Evolutionary conservation across 2,888 invertebrate species (phyloP).

Genomic region (Spilarctia lutea): DNA sequence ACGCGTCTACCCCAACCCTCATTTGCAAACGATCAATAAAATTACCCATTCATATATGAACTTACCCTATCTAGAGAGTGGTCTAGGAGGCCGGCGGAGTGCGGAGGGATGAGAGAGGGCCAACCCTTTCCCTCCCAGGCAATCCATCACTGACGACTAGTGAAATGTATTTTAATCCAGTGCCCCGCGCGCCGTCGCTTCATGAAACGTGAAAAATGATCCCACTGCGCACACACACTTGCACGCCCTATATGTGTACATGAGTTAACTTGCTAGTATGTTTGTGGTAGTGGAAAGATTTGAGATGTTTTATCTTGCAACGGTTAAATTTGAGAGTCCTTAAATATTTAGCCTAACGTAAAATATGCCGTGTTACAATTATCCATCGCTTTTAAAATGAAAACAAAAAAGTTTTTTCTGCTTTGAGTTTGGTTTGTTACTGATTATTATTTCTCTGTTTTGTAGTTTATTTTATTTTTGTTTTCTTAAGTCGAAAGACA

Average conservation of each 20-base stretch:
- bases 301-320: conserved; percentile 28
- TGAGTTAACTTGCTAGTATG: conserved; percentile 30
- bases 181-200: conserved; percentile 78
- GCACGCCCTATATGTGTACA: conserved; percentile 20
- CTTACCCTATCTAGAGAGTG: conserved; percentile 31
- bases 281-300: conserved; percentile 37
- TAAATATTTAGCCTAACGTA: neutral
- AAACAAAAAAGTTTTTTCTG: too few relatives aligned
- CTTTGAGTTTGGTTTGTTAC: too few relatives aligned
- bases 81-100: conserved; percentile 27
- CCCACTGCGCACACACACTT: conserved; percentile 61
- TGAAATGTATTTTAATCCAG: conserved; percentile 87
- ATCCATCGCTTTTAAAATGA: too few relatives aligned
- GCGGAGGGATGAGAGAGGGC: conserved; percentile 45
- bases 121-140: conserved; percentile 76
- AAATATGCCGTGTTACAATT: neutral
- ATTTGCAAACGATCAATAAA: conserved; percentile 48
- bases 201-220: conserved; percentile 87
- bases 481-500: too few relatives aligned
- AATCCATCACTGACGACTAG: conserved; percentile 81
- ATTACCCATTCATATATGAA: conserved; percentile 69
- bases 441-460: too few relatives aligned
- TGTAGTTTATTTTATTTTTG: too few relatives aligned
- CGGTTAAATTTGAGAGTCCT: neutral
- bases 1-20: conserved; percentile 21